Evolutionary conservation across 2,113 vertebrate species (phyloP).

Genomic region (human (Homo sapiens)): GRCh38 chr22:19405001-19405500

Average conservation of each 20-base stretch:
- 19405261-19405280: neutral
- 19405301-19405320: neutral
- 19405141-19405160: neutral
- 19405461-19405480: conserved; percentile 47
- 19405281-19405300: neutral
- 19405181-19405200: neutral
- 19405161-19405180: neutral
- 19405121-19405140: neutral
- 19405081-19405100: neutral
- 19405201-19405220: neutral
- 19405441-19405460: conserved; percentile 65
- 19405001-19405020: neutral
- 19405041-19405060: neutral
- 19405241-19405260: neutral
- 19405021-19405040: neutral
- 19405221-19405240: neutral
- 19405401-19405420: neutral
- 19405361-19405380: neutral
- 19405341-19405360: neutral
- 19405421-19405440: conserved; percentile 35
- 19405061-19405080: neutral
- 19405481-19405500: conserved; percentile 64
- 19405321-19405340: neutral
- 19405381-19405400: conserved; percentile 16
- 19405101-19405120: neutral